Conservation (phyloP, 2,797 vertebrate species). For the Darevskia nairensis region DNA sequence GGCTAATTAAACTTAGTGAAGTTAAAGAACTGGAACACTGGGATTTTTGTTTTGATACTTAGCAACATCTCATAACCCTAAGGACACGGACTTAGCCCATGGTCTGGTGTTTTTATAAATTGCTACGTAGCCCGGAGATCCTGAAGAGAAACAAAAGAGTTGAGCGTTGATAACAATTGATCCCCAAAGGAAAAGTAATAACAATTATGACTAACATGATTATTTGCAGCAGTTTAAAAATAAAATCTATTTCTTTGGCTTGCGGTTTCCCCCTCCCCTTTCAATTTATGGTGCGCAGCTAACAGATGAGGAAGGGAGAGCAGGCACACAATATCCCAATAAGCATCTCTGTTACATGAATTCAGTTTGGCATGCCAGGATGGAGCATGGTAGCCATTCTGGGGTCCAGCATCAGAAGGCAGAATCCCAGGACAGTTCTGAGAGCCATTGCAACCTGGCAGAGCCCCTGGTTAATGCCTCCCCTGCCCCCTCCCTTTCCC, state of each 20-base stretch:
- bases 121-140: slow-evolving; percentile 50
- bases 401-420: not conserved
- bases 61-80: slow-evolving; percentile 67
- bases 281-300: slow-evolving; percentile 45
- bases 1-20: slow-evolving; percentile 76
- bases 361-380: not conserved
- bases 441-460: not conserved
- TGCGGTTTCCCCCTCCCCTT: slow-evolving; percentile 36
- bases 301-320: slow-evolving; percentile 19
- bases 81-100: slow-evolving; percentile 70
- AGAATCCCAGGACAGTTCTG: not conserved
- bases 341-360: not conserved
- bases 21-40: slow-evolving; percentile 72
- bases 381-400: not conserved
- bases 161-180: slow-evolving; percentile 70
- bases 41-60: slow-evolving; percentile 68
- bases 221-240: slow-evolving; percentile 73
- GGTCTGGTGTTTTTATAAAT: slow-evolving; percentile 71
- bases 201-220: slow-evolving; percentile 74
- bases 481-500: not conserved
- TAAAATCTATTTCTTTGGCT: slow-evolving; percentile 65
- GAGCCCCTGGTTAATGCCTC: not conserved
- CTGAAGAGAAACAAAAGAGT: slow-evolving; percentile 65
- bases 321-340: slow-evolving; percentile 14
- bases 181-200: slow-evolving; percentile 68